Evolutionary conservation across 1,140 invertebrate genomes (phyloP).

Genomic region (Drosophila pseudoananassae): DNA sequence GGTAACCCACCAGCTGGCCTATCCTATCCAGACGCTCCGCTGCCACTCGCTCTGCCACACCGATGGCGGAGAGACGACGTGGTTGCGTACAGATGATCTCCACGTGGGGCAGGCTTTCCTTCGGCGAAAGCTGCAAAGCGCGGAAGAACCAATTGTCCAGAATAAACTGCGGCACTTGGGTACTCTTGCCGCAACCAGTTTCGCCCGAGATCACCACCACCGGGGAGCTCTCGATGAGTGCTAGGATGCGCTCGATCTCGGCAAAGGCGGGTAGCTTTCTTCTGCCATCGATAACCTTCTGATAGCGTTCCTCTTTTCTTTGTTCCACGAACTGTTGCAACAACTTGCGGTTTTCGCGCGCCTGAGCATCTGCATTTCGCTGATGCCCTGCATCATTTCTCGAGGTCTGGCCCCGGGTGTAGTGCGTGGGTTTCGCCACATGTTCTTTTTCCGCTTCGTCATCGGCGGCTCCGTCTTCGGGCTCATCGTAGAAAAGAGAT

Average conservation of each 20-base stretch:
- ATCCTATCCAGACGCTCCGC: conserved; percentile 93
- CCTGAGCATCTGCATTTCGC: conserved; percentile 85
- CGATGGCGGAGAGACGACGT: conserved; percentile 95
- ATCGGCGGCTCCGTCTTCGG: conserved; percentile 9
- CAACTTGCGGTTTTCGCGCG: conserved; percentile 87
- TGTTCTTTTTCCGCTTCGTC: neutral
- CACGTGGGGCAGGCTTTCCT: conserved; percentile 62
- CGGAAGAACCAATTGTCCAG: conserved; percentile 89
- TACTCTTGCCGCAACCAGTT: conserved; percentile 95
- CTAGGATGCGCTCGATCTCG: conserved; percentile 88
- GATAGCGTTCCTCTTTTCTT: conserved; percentile 86
- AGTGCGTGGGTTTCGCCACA: conserved; percentile 85
- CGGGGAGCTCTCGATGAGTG: conserved; percentile 87
- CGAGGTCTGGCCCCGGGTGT: conserved; percentile 85
- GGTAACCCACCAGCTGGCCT: conserved; percentile 93
- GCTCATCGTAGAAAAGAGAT: conserved; percentile 71
- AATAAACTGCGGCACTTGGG: conserved; percentile 96
- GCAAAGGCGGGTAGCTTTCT: conserved; percentile 88
- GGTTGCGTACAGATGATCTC: conserved; percentile 96
- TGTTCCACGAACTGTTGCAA: conserved; percentile 86
- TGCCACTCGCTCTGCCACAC: conserved; percentile 95
- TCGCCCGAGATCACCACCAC: conserved; percentile 93
- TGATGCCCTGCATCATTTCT: conserved; percentile 84
- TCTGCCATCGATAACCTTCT: conserved; percentile 87
- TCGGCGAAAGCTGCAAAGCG: conserved; percentile 33